Conservation (phyloP, 2,888 invertebrate genomes). For the Trissolcus brochymenae region DNA sequence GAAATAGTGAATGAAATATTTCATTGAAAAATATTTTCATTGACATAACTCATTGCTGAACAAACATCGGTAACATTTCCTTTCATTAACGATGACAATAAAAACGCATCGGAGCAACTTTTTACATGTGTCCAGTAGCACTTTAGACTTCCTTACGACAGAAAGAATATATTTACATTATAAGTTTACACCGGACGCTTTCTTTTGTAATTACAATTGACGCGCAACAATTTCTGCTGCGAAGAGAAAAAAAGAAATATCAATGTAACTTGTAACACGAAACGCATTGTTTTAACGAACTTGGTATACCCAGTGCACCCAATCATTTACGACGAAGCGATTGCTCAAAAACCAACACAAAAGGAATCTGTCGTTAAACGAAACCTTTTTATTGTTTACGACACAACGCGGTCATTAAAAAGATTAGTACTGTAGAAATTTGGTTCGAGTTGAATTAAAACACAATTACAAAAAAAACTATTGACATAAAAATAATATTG, state of each 20-base stretch:
- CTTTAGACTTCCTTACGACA: slow-evolving; percentile 37
- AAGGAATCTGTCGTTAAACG: not conserved
- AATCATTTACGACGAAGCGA: slow-evolving; percentile 41
- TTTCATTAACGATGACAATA: slow-evolving; percentile 14
- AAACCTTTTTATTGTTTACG: slow-evolving; percentile 1
- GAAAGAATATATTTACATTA: slow-evolving; percentile 34
- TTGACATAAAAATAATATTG: too few species aligned
- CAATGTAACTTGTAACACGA: slow-evolving; percentile 24
- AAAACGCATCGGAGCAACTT: slow-evolving; percentile 25
- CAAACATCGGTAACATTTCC: slow-evolving; percentile 21
- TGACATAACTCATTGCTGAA: not conserved
- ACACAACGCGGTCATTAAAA: too few species aligned
- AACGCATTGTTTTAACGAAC: slow-evolving; percentile 27
- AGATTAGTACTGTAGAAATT: too few species aligned
- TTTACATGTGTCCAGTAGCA: slow-evolving; percentile 34
- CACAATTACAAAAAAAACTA: too few species aligned
- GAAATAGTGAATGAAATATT: too few species aligned
- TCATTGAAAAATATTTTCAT: not conserved
- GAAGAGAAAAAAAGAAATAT: not conserved
- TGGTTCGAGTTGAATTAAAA: too few species aligned
- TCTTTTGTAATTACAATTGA: slow-evolving; percentile 45
- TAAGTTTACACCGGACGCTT: slow-evolving; percentile 19
- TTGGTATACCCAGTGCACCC: not conserved
- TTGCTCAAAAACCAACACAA: slow-evolving; percentile 4
- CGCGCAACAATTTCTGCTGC: slow-evolving; percentile 28